Evolutionary conservation across 2,888 invertebrate species (phyloP).

Genomic region (Mongoloraphidia duomilia): DNA sequence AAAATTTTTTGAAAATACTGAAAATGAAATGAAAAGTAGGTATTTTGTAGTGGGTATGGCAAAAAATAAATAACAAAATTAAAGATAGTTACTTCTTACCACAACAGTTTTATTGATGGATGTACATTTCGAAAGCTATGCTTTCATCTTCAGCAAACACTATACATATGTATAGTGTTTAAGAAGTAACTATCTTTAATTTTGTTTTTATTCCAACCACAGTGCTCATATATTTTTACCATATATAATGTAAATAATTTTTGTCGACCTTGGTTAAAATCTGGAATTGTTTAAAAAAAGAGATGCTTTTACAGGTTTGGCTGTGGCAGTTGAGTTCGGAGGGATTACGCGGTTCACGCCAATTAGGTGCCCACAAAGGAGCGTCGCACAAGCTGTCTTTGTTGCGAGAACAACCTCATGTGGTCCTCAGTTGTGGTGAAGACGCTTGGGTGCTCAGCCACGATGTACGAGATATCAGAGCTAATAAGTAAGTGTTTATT

Average conservation of each 20-base stretch:
- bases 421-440: constrained; percentile 75
- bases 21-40: no score
- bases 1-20: no score
- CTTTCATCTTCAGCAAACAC: no score
- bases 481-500: constrained; percentile 36
- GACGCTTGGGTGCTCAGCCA: constrained; percentile 69
- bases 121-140: no score
- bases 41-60: no score
- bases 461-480: constrained; percentile 61
- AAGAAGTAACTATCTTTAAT: no score
- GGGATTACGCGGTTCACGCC: constrained; percentile 33
- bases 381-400: constrained; percentile 78
- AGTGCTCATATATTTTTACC: no score
- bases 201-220: no score
- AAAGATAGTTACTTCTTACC: no score
- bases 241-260: neutral
- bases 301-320: constrained; percentile 33
- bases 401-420: constrained; percentile 57
- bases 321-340: constrained; percentile 42
- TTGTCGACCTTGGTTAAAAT: constrained; percentile 1
- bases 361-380: constrained; percentile 51
- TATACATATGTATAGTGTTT: no score
- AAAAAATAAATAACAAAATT: no score
- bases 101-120: no score
- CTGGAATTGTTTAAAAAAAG: constrained; percentile 1